These are phyloP conservation scores for Eudyptes chrysolophus DNA, from an alignment of 2,113 vertebrate genomes.

Conservation along the genomic window DNA sequence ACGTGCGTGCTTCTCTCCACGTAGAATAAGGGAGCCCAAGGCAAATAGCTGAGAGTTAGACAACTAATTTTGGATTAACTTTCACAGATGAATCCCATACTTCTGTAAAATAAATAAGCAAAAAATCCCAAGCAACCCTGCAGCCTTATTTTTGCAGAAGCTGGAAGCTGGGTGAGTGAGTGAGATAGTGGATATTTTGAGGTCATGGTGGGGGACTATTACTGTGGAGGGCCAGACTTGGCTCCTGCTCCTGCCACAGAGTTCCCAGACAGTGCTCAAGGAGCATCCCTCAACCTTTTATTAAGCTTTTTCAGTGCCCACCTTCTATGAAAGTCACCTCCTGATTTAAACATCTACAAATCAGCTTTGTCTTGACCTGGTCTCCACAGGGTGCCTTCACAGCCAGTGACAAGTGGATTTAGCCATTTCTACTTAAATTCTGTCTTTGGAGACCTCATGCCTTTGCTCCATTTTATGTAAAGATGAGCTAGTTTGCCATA, in stretches of 20 bases:
- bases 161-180: background rate
- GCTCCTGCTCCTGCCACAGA: background rate
- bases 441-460: background rate
- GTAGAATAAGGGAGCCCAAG: background rate
- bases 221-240: background rate
- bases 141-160: background rate
- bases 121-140: background rate
- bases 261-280: background rate
- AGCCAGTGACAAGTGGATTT: background rate
- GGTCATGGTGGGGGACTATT: background rate
- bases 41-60: background rate
- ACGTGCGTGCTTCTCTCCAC: background rate
- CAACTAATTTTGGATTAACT: background rate
- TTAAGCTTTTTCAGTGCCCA: background rate
- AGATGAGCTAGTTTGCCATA: background rate
- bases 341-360: background rate
- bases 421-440: background rate
- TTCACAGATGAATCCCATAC: background rate
- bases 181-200: background rate
- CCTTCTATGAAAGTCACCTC: background rate
- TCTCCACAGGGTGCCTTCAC: background rate
- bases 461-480: background rate
- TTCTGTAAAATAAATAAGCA: background rate
- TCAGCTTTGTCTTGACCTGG: background rate
- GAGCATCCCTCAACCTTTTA: background rate